A percentile compares a stretch with the other conserved stretches of the same genome.
These are phyloP conservation scores for Diogma glabrata DNA, from an alignment of 2,888 invertebrate genomes.

Conservation along the genomic window DNA sequence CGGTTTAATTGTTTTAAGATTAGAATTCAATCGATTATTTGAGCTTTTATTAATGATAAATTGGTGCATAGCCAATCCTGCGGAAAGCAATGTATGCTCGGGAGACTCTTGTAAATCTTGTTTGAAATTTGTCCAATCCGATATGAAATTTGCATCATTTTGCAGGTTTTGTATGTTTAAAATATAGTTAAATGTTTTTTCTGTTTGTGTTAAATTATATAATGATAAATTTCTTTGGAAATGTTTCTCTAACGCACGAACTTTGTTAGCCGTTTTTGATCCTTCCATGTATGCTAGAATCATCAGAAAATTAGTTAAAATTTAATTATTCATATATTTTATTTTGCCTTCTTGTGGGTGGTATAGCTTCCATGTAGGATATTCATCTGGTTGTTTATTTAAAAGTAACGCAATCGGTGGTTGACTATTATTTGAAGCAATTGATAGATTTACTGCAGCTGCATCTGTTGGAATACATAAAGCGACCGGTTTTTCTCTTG, in stretches of 20 bases:
- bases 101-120: constrained; percentile 57
- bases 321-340: constrained; percentile 12
- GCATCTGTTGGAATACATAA: constrained; percentile 2
- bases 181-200: constrained; percentile 22
- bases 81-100: constrained; percentile 50
- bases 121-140: constrained; percentile 50
- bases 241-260: constrained; percentile 44
- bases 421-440: constrained; percentile 34
- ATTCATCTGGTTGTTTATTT: constrained; percentile 31
- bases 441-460: background rate
- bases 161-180: constrained; percentile 45
- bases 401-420: constrained; percentile 34
- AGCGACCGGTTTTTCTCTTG: constrained; percentile 3
- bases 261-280: constrained; percentile 38
- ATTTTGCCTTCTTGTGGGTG: constrained; percentile 55
- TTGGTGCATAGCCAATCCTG: constrained; percentile 74
- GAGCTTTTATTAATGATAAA: constrained; percentile 33
- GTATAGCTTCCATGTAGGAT: constrained; percentile 66
- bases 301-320: background rate
- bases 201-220: constrained; percentile 24
- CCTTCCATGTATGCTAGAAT: constrained; percentile 36
- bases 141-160: constrained; percentile 44
- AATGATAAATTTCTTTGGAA: constrained; percentile 28
- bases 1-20: constrained; percentile 34
- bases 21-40: constrained; percentile 34